phyloP scores from a whole-genome alignment of 2,888 invertebrate genomes.

The Brenthis hecate region DNA sequence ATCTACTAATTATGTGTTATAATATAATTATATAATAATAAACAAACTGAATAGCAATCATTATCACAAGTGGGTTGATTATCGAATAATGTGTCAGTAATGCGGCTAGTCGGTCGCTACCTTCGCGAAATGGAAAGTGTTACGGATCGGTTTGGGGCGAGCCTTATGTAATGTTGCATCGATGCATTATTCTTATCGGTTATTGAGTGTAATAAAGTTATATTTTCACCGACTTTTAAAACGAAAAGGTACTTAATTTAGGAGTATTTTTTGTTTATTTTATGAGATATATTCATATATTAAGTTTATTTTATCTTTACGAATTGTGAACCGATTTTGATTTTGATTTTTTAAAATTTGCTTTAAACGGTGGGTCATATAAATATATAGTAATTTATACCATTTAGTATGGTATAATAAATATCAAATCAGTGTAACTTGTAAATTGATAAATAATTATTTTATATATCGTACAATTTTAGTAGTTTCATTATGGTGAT shows the following conservation, averaged over 20 bases:
- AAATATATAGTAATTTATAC: no score
- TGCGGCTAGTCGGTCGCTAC: conserved; percentile 47
- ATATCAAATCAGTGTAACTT: no score
- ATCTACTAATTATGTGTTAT: not conserved
- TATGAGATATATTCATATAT: no score
- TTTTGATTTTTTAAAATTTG: no score
- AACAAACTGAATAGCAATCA: conserved; percentile 30
- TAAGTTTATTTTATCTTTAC: no score
- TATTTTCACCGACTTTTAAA: conserved; percentile 1
- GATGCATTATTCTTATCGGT: conserved; percentile 43
- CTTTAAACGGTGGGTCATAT: no score
- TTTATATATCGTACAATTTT: no score
- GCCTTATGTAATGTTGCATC: conserved; percentile 57
- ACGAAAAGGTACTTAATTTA: not conserved
- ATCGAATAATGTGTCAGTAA: conserved; percentile 47
- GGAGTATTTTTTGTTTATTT: not conserved
- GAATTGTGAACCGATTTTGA: no score
- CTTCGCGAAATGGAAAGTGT: conserved; percentile 69
- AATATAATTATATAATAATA: conserved; percentile 33
- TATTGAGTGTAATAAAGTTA: not conserved
- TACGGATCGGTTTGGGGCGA: conserved; percentile 58
- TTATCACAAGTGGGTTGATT: conserved; percentile 41
- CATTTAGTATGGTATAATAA: no score
- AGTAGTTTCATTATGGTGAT: no score
- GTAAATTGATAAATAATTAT: no score